phyloP scores from a whole-genome alignment of 2,113 vertebrate genomes.

The Hypomesus transpacificus region DNA sequence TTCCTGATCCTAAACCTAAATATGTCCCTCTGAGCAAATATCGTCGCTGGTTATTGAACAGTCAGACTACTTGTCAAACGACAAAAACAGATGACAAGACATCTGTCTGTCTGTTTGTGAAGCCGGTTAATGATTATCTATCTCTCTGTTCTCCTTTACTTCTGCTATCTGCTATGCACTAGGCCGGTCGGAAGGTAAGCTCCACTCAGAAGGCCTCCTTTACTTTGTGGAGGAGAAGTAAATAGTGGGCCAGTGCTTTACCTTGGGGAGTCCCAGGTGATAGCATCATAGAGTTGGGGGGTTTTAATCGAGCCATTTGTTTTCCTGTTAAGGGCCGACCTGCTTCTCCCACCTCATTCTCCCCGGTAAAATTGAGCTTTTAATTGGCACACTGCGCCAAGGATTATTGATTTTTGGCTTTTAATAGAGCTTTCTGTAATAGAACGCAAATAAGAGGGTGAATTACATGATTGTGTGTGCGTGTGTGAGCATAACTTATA shows the following conservation, averaged over 20 bases:
- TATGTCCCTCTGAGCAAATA: too few relatives aligned
- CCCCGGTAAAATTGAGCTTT: slow-evolving; percentile 60
- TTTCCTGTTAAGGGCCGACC: slow-evolving; percentile 70
- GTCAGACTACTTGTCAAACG: slow-evolving; percentile 2
- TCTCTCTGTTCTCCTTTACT: slow-evolving; percentile 1
- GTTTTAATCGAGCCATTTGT: slow-evolving; percentile 77
- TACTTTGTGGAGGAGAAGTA: slow-evolving; percentile 43
- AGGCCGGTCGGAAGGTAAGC: neutral
- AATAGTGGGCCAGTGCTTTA: slow-evolving; percentile 54
- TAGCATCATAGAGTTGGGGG: slow-evolving; percentile 65
- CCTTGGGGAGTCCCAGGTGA: slow-evolving; percentile 63
- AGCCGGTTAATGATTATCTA: slow-evolving; percentile 45
- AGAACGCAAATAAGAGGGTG: slow-evolving; percentile 63
- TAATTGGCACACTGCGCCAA: slow-evolving; percentile 63
- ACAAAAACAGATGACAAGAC: slow-evolving; percentile 2
- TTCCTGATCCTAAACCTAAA: too few relatives aligned
- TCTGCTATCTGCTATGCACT: neutral
- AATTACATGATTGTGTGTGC: slow-evolving; percentile 39
- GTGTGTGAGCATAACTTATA: slow-evolving; percentile 1
- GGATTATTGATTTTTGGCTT: slow-evolving; percentile 66
- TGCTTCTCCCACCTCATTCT: slow-evolving; percentile 45
- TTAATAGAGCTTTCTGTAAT: slow-evolving; percentile 45
- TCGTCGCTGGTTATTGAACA: neutral
- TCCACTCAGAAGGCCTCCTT: slow-evolving; percentile 6
- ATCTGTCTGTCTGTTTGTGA: slow-evolving; percentile 25